These are phyloP conservation scores for Sebastes diploproa DNA, from an alignment of 2,797 vertebrate species.

Conservation along the genomic window DNA sequence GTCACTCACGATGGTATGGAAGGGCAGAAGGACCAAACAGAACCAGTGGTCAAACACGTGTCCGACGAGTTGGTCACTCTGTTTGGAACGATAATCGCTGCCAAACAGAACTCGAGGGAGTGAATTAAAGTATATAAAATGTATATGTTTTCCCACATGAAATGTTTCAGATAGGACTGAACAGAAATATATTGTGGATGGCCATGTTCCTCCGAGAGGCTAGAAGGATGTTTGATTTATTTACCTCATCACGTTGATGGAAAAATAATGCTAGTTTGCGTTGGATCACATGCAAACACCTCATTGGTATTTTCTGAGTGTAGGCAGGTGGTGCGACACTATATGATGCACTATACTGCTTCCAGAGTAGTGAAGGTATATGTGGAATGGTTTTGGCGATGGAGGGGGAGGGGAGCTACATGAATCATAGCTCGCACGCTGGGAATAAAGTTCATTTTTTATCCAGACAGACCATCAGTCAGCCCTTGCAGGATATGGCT, in stretches of 20 bases:
- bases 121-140: slow-evolving; percentile 18
- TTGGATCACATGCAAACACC: slow-evolving; percentile 6
- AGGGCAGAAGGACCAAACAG: slow-evolving; percentile 64
- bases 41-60: slow-evolving; percentile 56
- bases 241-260: not conserved
- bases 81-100: slow-evolving; percentile 42
- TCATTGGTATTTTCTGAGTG: slow-evolving; percentile 42
- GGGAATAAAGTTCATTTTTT: slow-evolving; percentile 84
- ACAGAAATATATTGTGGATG: not conserved
- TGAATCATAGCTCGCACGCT: slow-evolving; percentile 77
- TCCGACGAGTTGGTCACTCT: slow-evolving; percentile 35
- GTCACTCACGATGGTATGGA: slow-evolving; percentile 75
- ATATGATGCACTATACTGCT: slow-evolving; percentile 57
- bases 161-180: not conserved
- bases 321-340: slow-evolving; percentile 20
- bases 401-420: slow-evolving; percentile 41
- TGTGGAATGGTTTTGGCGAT: slow-evolving; percentile 42
- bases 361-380: slow-evolving; percentile 43
- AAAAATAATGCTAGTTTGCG: slow-evolving; percentile 27
- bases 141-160: not conserved
- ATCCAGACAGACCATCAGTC: slow-evolving; percentile 84
- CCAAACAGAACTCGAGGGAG: slow-evolving; percentile 30
- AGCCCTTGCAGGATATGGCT: slow-evolving; percentile 69
- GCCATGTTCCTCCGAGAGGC: not conserved
- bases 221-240: slow-evolving; percentile 38